Base-by-base conservation (phyloP, 2,797 vertebrate species). In the Megalops cyprinoides region DNA sequence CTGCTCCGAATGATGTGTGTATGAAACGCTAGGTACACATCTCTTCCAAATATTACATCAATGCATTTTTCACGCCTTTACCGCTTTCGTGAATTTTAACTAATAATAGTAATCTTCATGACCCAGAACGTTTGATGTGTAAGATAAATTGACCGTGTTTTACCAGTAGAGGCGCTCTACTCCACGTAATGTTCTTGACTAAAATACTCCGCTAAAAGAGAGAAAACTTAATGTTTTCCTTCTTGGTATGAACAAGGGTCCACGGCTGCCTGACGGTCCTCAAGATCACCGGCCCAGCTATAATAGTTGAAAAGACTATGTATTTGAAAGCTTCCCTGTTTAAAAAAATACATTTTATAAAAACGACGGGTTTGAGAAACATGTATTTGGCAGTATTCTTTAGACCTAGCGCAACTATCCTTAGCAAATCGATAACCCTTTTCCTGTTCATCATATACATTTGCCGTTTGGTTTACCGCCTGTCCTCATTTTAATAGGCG, bases 371-470 rank as follows among this genome's bases (percentile, higher is more conserved):
- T 48, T 48, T 4, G 4, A 4, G 10, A 48, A 48, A 48, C 48
- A 10, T 48, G 46, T 10, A 4, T 4, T 48, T 48, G 46, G 46
- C 46, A 48, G 46, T 48, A 4, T 48, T 48, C 46, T 48, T 48
- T 48, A 48, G 10, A 48, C 46, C 46, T 37, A 20, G 31, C 12
- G 28, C 28, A 18, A 8, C 14, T 34, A 18, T 67, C 31, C 62
- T 6, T 18, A 67, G 14, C 12, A 82, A 89, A 90, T 92, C 88
- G 56, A 91, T 89, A 81, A 80, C 4, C 71, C 75, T 81, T 87
- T 88, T 88, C 82, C 85, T 90, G 90, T 90, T 88, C 86, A 90
- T 85, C 87, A 88, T 65, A 84, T 80, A 79, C 84, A 85, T 89
- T 65, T 12, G 12, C 8, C 34, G 60, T 25, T 58, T 89, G 87